Percentiles rank a stretch among this genome's conserved stretches.
phyloP scores from a whole-genome alignment of 1,140 invertebrate genomes.

The Drosophila teissieri region DNA sequence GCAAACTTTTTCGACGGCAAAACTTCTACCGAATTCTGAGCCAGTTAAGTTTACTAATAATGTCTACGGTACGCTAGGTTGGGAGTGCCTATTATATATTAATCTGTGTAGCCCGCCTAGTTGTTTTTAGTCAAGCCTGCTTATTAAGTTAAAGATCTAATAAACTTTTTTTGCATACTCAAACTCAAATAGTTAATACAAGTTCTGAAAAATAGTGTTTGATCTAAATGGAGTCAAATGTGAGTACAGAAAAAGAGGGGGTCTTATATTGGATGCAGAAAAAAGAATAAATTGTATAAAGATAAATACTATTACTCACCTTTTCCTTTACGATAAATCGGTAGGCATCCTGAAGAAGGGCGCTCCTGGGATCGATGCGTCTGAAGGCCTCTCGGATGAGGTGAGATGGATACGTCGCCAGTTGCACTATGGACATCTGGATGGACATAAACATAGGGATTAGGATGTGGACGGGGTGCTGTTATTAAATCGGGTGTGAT shows the following conservation, averaged over 20 bases:
- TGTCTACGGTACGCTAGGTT: conserved; percentile 53
- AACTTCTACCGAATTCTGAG: conserved; percentile 52
- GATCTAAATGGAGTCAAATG: background rate
- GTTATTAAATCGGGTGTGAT: conserved; percentile 44
- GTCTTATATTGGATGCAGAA: too few species aligned
- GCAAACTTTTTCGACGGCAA: conserved; percentile 69
- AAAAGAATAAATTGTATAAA: too few species aligned
- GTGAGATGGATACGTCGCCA: conserved; percentile 80
- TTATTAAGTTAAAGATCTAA: background rate
- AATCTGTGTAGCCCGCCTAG: conserved; percentile 12
- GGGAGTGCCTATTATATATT: conserved; percentile 21
- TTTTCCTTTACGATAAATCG: conserved; percentile 75
- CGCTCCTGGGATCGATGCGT: conserved; percentile 50
- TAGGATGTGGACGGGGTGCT: background rate
- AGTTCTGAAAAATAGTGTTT: background rate
- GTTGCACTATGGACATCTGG: conserved; percentile 66
- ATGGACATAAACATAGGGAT: conserved; percentile 8
- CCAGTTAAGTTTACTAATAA: conserved; percentile 80
- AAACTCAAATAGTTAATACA: background rate
- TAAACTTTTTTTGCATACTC: background rate
- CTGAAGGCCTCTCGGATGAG: conserved; percentile 69
- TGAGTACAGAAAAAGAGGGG: background rate
- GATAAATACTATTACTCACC: conserved; percentile 68
- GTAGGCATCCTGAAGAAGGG: conserved; percentile 58
- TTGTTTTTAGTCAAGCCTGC: background rate